Evolutionary conservation across 1,140 invertebrate genomes (phyloP), one percentile per base, ranked within the genome.

Genomic region (Ctenoplectra terminalis): DNA sequence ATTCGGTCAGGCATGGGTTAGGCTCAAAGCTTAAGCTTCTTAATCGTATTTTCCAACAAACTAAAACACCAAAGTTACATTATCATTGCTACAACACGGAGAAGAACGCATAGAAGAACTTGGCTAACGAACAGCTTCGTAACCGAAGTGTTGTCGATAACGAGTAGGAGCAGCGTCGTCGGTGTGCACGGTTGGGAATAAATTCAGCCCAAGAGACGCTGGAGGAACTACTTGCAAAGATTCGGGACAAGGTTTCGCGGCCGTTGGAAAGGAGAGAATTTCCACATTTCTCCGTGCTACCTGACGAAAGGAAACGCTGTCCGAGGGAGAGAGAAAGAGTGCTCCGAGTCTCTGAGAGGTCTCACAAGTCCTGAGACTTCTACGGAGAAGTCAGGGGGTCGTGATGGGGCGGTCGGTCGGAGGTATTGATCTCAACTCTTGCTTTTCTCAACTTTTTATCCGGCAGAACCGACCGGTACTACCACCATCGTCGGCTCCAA

Each of bases 401-500:
- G 72, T 56, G 87, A 86, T 88, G 87, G 88, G 87, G 84, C 82
- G 84, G 82, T 84, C 70, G 85, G 87, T 85, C 79, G 85, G 81
- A 90, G 90, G 89, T 91, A 91, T 91, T 91, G 90, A 91, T 91
- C 90, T 91, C 87, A 90, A 91, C 90, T 91, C 90, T 91, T 91
- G 88, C 88, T 91, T 91, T 91, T 91, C 89, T 91, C 87, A 90
- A 91, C 87, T 91, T 91, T 91, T 91, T 90, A 90, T 90, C 88
- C 89, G 77, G 78, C 85, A 89, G 81, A 88, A 88, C 82, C 85
- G 85, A 86, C 88, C 82, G 78, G 85, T 77, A 81, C 87, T 58
- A 82, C 75, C 80, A 81, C 56, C 83, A 83, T 86, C 86, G 77
- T 79, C 82, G 67, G 31, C 83, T 66, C 40, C 77, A 77, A 82